Conservation (phyloP, 2,888 invertebrate species). For the Timema podura region DNA sequence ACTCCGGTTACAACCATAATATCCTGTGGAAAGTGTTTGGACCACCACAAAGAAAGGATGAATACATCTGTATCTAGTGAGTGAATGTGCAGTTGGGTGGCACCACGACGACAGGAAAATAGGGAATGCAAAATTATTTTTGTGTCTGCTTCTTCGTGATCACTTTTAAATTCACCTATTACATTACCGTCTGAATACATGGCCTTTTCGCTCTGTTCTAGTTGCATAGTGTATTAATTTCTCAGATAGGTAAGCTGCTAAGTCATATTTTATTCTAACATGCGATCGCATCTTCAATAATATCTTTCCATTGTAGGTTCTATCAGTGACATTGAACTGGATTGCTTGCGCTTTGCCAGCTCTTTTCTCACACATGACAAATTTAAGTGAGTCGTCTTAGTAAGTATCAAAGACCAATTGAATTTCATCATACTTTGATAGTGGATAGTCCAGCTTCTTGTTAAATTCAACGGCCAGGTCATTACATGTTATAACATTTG, state of each 20-base stretch:
- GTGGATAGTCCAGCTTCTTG: conserved; percentile 7
- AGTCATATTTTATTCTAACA: not conserved
- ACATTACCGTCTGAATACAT: not conserved
- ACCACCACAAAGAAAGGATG: conserved; percentile 4
- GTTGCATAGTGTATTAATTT: not conserved
- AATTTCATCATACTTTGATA: not conserved
- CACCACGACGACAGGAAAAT: not conserved
- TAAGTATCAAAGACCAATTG: conserved; percentile 18
- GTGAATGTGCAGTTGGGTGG: not conserved
- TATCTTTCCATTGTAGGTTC: too few species aligned
- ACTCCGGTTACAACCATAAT: conserved; percentile 5
- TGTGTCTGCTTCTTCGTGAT: not conserved
- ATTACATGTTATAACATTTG: conserved; percentile 10
- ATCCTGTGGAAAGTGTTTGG: not conserved
- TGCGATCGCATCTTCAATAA: not conserved
- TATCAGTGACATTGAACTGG: too few species aligned
- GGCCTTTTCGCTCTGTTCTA: not conserved
- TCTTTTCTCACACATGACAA: not conserved
- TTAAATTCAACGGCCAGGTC: conserved; percentile 16
- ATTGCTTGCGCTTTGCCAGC: too few species aligned
- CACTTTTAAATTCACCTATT: conserved; percentile 8
- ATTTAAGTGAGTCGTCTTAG: not conserved
- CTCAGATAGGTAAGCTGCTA: not conserved
- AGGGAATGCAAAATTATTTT: conserved; percentile 9
- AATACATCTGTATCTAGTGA: conserved; percentile 11